Evolutionary conservation across 2,113 vertebrate genomes (phyloP), one percentile per base, ranked within the genome.

Genomic region (Egretta garzetta): DNA sequence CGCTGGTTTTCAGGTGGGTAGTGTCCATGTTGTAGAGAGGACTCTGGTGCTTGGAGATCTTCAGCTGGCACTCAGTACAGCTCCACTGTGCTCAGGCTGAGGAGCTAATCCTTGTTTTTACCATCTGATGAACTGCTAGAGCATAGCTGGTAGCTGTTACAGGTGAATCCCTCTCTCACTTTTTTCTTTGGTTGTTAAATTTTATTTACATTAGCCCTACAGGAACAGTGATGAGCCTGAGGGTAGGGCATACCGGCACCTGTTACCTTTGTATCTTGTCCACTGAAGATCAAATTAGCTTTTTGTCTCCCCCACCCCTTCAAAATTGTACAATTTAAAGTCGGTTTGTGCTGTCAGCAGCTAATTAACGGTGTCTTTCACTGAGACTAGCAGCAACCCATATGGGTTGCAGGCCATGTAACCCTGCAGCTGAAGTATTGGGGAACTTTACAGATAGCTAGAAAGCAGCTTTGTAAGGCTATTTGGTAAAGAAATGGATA

Each of bases 301-400:
- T 87, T 35, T 49, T 93, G 70, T 67, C 50, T 93, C 55, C 23
- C 19, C 22, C 7, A 1, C 37, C n/a, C 27, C 23, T 30, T 24
- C 27, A 4, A 2, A 66, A 4, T 3, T 56, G 43, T 71, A 60
- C 62, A 86, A 50, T 83, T 92, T 84, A 62, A 92, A 90, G 63
- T 63, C 24, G 43, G 50, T 88, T 96, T 91, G 47, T 89, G 75
- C 94, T 96, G 82, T 97, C 96, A 95, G 95, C 93, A 95, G 86
- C 64, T 96, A 91, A 93, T 96, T 95, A 95, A 84, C 22, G 43
- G 39, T 84, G 35, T 79, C 41, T 91, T 94, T 94, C 63, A 81
- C 59, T 81, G 84, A 90, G 89, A 81, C 41, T 45, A 86, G 79
- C 84, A 97, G 83, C 63, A 83, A 63, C 55, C 62, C 88, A 84